Evolutionary conservation across 2,888 invertebrate genomes (phyloP).

Genomic region (Eretmocerus hayati): DNA sequence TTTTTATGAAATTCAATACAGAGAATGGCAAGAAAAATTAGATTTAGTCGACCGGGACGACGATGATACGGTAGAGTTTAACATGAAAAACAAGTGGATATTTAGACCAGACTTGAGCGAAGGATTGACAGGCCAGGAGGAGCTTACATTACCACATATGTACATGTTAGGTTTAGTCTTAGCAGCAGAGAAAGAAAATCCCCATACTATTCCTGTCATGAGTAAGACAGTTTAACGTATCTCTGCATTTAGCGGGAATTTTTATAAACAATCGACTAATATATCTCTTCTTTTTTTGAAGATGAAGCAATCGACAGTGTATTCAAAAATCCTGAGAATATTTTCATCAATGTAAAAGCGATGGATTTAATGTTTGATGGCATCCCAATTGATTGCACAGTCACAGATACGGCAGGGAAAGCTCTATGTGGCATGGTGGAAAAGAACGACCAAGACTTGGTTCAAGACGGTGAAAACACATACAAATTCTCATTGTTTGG

Average conservation of each 20-base stretch:
- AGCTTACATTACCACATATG: conserved; percentile 62
- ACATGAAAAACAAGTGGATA: conserved; percentile 60
- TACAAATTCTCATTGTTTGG: conserved; percentile 69
- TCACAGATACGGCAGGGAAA: conserved; percentile 67
- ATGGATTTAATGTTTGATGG: conserved; percentile 71
- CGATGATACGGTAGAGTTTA: conserved; percentile 68
- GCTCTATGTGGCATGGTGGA: conserved; percentile 59
- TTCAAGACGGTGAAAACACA: conserved; percentile 60
- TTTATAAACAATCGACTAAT: conserved; percentile 44
- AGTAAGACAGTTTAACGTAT: too few species aligned
- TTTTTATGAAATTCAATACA: too few species aligned
- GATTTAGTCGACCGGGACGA: conserved; percentile 64
- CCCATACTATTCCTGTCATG: conserved; percentile 60
- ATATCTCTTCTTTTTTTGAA: too few species aligned
- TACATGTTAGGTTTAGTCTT: conserved; percentile 59
- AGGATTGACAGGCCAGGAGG: conserved; percentile 68
- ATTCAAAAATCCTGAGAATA: conserved; percentile 56
- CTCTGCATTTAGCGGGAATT: neutral
- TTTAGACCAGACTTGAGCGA: conserved; percentile 60
- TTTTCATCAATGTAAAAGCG: conserved; percentile 60
- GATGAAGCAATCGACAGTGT: conserved; percentile 63
- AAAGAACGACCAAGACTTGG: too few species aligned
- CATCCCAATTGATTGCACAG: conserved; percentile 62
- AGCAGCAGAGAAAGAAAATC: conserved; percentile 51
- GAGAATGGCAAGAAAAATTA: conserved; percentile 54